phyloP scores from a whole-genome alignment of 2,797 vertebrate species.

The Chiroxiphia lanceolata region DNA sequence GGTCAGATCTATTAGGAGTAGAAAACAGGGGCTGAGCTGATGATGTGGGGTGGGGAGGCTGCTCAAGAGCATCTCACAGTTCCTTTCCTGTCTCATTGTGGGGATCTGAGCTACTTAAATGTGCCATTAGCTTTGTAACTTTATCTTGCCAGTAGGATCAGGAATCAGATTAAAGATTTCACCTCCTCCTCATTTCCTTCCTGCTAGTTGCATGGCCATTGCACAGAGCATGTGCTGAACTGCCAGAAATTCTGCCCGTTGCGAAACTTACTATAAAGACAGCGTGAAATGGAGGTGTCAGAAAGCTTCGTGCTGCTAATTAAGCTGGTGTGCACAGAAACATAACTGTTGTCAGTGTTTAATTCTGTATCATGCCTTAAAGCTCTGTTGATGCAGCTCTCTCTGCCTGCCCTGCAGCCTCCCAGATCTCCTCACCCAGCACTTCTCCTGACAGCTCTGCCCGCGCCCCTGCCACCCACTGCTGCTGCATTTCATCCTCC shows the following conservation, averaged over 20 bases:
- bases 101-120: neutral
- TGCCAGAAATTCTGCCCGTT: neutral
- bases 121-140: neutral
- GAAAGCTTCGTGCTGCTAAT: constrained; percentile 40
- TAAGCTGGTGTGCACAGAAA: constrained; percentile 29
- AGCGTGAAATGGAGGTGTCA: constrained; percentile 61
- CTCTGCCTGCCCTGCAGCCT: neutral
- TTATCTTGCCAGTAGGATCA: neutral
- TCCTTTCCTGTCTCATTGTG: neutral
- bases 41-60: neutral
- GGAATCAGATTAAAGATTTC: constrained; percentile 40
- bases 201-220: neutral
- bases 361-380: neutral
- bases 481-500: neutral
- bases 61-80: neutral
- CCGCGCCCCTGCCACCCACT: neutral
- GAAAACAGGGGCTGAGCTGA: neutral
- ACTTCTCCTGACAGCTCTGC: neutral
- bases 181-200: neutral
- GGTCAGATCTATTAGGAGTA: neutral
- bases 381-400: neutral
- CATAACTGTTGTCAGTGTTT: constrained; percentile 35
- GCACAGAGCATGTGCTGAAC: neutral
- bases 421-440: neutral
- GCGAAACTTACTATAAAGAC: constrained; percentile 33